These are phyloP conservation scores for Synergus itoensis DNA, from an alignment of 2,888 invertebrate genomes.

Conservation along the genomic window DNA sequence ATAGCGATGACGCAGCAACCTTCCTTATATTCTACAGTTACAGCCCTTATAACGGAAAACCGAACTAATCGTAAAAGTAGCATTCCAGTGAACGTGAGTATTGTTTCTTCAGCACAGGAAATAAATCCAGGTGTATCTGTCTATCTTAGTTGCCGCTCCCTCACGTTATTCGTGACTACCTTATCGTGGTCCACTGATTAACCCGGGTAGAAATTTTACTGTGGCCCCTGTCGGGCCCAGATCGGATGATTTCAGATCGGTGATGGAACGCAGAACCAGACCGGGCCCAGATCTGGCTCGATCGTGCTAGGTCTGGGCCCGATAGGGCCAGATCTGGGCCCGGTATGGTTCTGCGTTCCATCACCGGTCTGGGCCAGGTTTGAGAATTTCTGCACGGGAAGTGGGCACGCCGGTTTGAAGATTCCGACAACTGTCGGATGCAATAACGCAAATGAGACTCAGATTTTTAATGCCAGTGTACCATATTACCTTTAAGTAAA, in stretches of 20 bases:
- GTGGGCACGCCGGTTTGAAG: slow-evolving; percentile 13
- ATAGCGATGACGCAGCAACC: slow-evolving; percentile 7
- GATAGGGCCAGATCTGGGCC: no score
- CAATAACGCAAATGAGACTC: background rate
- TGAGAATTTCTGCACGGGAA: no score
- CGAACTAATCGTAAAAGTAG: slow-evolving; percentile 15
- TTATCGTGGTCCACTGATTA: slow-evolving; percentile 36
- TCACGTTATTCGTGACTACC: slow-evolving; percentile 38
- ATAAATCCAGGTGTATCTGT: slow-evolving; percentile 38
- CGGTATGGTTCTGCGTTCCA: no score
- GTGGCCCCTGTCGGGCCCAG: no score
- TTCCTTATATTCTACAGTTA: background rate
- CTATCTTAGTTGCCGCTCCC: slow-evolving; percentile 31
- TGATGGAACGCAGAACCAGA: no score
- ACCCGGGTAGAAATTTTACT: no score
- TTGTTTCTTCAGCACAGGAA: slow-evolving; percentile 39
- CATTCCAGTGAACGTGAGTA: slow-evolving; percentile 36
- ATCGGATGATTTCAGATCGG: no score
- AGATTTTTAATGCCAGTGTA: background rate
- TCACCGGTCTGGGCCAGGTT: no score
- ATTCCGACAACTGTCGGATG: slow-evolving; percentile 5
- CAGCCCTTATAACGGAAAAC: slow-evolving; percentile 1
- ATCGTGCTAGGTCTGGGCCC: no score
- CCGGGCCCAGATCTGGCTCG: no score
- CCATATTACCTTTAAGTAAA: no score